Percentiles rank a stretch among this genome's conserved stretches.
These are phyloP conservation scores for Varanus salvator DNA, from an alignment of 2,113 vertebrate genomes.

Conservation along the genomic window DNA sequence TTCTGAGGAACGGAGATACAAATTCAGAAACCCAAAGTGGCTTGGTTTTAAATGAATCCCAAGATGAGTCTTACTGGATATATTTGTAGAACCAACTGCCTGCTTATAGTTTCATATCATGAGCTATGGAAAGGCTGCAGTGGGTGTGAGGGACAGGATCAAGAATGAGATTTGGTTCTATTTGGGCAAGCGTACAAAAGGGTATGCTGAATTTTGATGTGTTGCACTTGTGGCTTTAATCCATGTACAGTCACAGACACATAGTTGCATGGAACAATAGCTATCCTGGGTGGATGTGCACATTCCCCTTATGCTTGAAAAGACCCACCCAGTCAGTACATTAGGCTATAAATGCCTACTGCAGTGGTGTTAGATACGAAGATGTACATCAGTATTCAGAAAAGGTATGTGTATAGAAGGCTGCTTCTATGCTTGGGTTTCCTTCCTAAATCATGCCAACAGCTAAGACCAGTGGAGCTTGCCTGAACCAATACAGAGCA, in stretches of 20 bases:
- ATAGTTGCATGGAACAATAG: neutral
- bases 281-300: neutral
- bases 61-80: neutral
- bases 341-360: too few relatives aligned
- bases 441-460: too few relatives aligned
- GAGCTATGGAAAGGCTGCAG: neutral
- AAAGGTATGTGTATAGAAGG: neutral
- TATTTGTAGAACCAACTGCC: neutral
- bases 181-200: neutral
- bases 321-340: neutral
- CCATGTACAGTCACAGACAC: neutral
- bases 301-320: neutral
- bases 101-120: neutral
- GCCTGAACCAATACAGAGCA: too few relatives aligned
- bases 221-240: neutral
- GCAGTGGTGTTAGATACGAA: neutral
- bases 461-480: too few relatives aligned
- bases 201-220: neutral
- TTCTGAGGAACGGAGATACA: too few relatives aligned
- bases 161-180: neutral
- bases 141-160: neutral
- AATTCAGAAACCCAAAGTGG: neutral
- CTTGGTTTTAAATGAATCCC: neutral
- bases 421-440: neutral
- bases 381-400: neutral